These are phyloP conservation scores for Caenorhabditis latens DNA, from an alignment of 1,140 invertebrate species.

Conservation along the genomic window DNA sequence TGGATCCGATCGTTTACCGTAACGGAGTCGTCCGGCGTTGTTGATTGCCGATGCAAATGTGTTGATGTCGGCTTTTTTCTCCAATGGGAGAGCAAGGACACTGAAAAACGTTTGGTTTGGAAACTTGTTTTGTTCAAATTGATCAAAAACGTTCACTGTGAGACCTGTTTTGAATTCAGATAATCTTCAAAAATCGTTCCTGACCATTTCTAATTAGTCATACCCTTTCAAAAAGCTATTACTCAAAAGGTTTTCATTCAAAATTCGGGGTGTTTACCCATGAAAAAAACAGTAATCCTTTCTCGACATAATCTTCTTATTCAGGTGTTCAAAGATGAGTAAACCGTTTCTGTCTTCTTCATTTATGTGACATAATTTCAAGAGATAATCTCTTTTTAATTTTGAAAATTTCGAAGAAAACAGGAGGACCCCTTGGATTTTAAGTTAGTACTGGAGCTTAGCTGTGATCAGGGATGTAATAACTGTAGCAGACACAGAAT, in stretches of 20 bases:
- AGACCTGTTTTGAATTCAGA: too few species aligned
- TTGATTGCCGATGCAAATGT: slow-evolving; percentile 45
- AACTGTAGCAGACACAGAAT: too few species aligned
- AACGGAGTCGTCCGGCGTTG: slow-evolving; percentile 41
- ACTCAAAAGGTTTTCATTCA: too few species aligned
- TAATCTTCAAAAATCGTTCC: too few species aligned
- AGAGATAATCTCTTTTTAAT: background rate
- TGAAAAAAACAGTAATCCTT: background rate
- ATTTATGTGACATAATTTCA: too few species aligned
- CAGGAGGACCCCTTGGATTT: too few species aligned
- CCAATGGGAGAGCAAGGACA: slow-evolving; percentile 15
- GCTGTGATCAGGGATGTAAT: too few species aligned
- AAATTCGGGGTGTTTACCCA: background rate
- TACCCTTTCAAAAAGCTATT: too few species aligned
- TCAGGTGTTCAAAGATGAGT: slow-evolving; percentile 14
- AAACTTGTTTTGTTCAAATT: background rate
- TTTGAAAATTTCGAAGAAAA: background rate
- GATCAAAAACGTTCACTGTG: too few species aligned
- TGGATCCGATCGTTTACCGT: slow-evolving; percentile 39
- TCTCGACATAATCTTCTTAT: background rate
- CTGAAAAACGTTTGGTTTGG: background rate
- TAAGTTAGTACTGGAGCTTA: too few species aligned
- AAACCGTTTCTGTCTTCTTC: background rate
- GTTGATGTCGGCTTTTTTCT: slow-evolving; percentile 42
- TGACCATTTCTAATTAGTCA: too few species aligned